Evolutionary conservation across 1,140 invertebrate genomes (phyloP), one percentile per base, ranked within the genome.

Genomic region (Macrocentrus cingulum): DNA sequence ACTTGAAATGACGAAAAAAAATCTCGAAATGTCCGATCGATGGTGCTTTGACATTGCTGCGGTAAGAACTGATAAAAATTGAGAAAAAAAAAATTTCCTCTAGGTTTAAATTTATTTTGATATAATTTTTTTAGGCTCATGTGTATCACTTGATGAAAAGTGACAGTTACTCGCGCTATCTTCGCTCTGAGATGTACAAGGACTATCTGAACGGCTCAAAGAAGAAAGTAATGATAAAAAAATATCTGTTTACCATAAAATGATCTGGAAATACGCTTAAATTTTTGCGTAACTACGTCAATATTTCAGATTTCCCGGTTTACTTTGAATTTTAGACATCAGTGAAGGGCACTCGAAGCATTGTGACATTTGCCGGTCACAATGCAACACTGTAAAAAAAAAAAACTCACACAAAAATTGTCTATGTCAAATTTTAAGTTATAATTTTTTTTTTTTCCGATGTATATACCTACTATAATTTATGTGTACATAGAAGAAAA

Each of bases 91-190:
- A n/a, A n/a, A n/a, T n/a, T n/a, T n/a, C n/a, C n/a, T n/a, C n/a
- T n/a, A n/a, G n/a, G n/a, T n/a, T n/a, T n/a, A n/a, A n/a, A n/a
- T n/a, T n/a, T n/a, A n/a, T n/a, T n/a, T n/a, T n/a, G n/a, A n/a
- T n/a, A n/a, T n/a, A n/a, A n/a, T 41, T 41, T 67, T 77, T 81
- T 37, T 81, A 97, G 91, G 94, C 96, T 6, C 97, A 99, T 80
- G 95, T 99, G 22, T 99, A 98, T 80, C 95, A 98, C 74, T 82
- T 99, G 56, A 99, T 99, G 98, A 98, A 98, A 74, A 97, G 92
- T 67, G 98, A 99, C 79, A 97, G 92, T 67, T 99, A 99, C 74
- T 96, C 94, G 36, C 85, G 98, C 61, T 99, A 98, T 77, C 83
- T 99, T 52, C 87, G 97, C 46, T 99, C 97, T 1, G 97, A 99